Conservation (phyloP, 2,797 vertebrate genomes). For the Dermochelys coriacea region DNA sequence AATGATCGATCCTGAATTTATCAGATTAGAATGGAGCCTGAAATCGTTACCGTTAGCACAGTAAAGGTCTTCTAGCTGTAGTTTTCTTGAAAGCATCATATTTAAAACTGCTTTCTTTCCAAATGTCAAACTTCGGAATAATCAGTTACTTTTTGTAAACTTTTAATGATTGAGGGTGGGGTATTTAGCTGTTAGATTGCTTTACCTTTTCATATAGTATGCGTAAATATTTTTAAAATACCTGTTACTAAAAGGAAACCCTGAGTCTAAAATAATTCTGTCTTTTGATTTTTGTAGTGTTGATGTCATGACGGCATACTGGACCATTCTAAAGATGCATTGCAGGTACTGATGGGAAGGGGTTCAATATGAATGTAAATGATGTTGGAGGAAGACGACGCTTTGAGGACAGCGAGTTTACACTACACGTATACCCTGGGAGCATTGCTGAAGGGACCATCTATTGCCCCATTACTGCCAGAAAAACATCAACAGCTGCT, state of each 20-base stretch:
- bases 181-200: neutral
- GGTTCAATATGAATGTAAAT: slow-evolving; percentile 96
- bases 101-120: neutral
- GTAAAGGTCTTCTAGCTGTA: neutral
- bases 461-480: slow-evolving; percentile 95
- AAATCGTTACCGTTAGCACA: neutral
- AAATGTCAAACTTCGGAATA: rapidly evolving
- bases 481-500: slow-evolving; percentile 93
- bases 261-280: neutral
- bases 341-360: slow-evolving; percentile 91
- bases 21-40: neutral
- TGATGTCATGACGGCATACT: slow-evolving; percentile 81
- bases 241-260: neutral
- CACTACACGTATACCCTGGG: slow-evolving; percentile 94
- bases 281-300: slow-evolving; percentile 6
- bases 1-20: rapidly evolving
- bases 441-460: slow-evolving; percentile 94
- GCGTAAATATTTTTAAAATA: neutral
- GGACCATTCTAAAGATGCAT: slow-evolving; percentile 69
- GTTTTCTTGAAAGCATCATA: neutral
- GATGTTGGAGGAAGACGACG: slow-evolving; percentile 96
- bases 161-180: rapidly evolving
- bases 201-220: neutral
- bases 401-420: slow-evolving; percentile 95
- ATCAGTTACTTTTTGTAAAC: neutral